Evolutionary conservation across 2,797 vertebrate genomes (phyloP), one percentile per base, ranked within the genome.

Genomic region (Aeoliscus strigatus): DNA sequence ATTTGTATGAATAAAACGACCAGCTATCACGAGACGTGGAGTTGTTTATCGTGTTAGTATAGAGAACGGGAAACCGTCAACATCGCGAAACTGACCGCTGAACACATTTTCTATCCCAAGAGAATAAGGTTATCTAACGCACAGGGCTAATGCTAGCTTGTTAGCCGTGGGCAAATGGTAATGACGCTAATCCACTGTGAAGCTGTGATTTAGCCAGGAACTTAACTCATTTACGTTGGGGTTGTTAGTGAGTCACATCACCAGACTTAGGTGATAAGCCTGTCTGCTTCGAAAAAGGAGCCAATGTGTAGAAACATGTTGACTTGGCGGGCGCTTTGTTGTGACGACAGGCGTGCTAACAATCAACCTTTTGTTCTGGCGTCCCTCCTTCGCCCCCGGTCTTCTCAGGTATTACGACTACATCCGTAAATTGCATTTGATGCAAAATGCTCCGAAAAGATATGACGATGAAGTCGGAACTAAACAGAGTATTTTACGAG

Each of bases 311-410:
- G 27, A 18, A 32, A 52, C 10, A 41, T 51, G 44, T 51, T 42
- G 47, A 24, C 9, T 75, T 61, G 73, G 70, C 69, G 66, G 72
- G 61, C 58, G 79, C 70, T 78, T 77, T 79, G 69, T 81, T 79
- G 51, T 77, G 54, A 65, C 40, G 53, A 71, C 31, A 50, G 46
- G 46, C 43, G 60, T 8, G 77, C 74, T 70, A 76, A 84, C 76
- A 75, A 64, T 66, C 73, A 68, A 65, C 70, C 79, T 82, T 82
- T 85, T 86, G 81, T 85, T 86, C 81, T 24, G 62, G 61, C 54
- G 16, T 43, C 17, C 39, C 40, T 60, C 39, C 54, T 4, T 25
- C 60, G 26, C 1, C 30, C 14, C 40, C 33, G 31, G 2, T 21
- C 7, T 35, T 12, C 5, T 2, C 15, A 35, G 9, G 9, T 10